These are phyloP conservation scores for Lasioglossum villosulum DNA, from an alignment of 2,888 invertebrate species.

Conservation along the genomic window DNA sequence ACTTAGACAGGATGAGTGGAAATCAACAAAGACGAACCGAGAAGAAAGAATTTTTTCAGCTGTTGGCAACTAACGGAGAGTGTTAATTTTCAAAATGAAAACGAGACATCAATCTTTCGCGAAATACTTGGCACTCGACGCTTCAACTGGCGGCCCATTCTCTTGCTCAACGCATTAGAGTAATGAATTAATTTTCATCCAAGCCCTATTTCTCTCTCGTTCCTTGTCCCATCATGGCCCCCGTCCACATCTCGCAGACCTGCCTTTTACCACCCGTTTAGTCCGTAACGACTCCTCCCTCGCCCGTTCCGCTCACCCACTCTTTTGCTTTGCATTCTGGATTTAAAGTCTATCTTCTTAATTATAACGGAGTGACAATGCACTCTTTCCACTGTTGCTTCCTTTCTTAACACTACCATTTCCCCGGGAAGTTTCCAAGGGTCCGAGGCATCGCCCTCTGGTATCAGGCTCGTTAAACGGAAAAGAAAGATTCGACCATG, in stretches of 20 bases:
- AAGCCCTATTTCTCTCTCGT: slow-evolving; percentile 61
- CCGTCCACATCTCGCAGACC: slow-evolving; percentile 54
- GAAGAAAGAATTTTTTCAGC: slow-evolving; percentile 44
- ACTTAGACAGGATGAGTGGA: slow-evolving; percentile 37
- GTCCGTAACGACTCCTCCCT: slow-evolving; percentile 57
- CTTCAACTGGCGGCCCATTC: slow-evolving; percentile 80
- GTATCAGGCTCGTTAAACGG: slow-evolving; percentile 38
- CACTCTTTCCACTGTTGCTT: slow-evolving; percentile 44
- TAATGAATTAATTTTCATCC: slow-evolving; percentile 85
- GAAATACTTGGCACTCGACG: slow-evolving; percentile 79
- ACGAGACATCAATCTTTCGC: slow-evolving; percentile 83
- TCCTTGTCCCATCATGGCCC: slow-evolving; percentile 19
- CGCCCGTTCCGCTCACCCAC: slow-evolving; percentile 17
- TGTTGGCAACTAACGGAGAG: slow-evolving; percentile 78
- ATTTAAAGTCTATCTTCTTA: slow-evolving; percentile 83
- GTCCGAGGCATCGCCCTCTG: slow-evolving; percentile 10
- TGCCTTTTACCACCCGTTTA: slow-evolving; percentile 69
- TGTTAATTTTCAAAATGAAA: slow-evolving; percentile 84
- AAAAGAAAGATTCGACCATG: slow-evolving; percentile 18
- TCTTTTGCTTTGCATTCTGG: slow-evolving; percentile 65
- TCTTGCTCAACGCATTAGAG: slow-evolving; percentile 83
- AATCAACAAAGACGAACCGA: slow-evolving; percentile 43
- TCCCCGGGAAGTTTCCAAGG: slow-evolving; percentile 29
- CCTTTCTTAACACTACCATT: slow-evolving; percentile 36
- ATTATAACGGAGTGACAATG: slow-evolving; percentile 81